phyloP scores from a whole-genome alignment of 2,888 invertebrate species.

The Cyrtodaria siliqua region DNA sequence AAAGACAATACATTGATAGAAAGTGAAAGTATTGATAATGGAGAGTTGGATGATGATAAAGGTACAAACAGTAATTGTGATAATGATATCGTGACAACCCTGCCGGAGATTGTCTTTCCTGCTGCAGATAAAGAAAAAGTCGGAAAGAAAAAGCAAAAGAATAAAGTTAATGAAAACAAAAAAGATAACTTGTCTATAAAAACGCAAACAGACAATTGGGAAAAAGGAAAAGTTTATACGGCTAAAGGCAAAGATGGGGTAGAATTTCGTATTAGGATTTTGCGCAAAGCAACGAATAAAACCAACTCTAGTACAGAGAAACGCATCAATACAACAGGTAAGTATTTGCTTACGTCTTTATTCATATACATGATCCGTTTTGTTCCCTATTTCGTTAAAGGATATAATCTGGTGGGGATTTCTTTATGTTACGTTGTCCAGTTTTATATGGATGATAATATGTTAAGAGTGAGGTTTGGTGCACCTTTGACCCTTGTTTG shows the following conservation, averaged over 20 bases:
- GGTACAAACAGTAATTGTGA: neutral
- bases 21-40: conserved; percentile 42
- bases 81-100: neutral
- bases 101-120: neutral
- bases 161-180: conserved; percentile 16
- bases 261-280: conserved; percentile 39
- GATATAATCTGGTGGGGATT: too few relatives aligned
- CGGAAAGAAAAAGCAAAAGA: conserved; percentile 25
- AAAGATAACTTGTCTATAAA: conserved; percentile 3
- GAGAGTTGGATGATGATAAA: neutral
- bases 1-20: conserved; percentile 35
- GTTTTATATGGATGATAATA: too few relatives aligned
- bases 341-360: too few relatives aligned
- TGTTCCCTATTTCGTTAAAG: too few relatives aligned
- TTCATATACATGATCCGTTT: too few relatives aligned
- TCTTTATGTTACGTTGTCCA: too few relatives aligned
- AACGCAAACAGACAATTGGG: conserved; percentile 11
- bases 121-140: too few relatives aligned
- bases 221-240: conserved; percentile 43
- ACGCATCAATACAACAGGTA: too few relatives aligned
- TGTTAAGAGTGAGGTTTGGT: too few relatives aligned
- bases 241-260: conserved; percentile 45
- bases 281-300: conserved; percentile 9
- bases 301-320: too few relatives aligned
- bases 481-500: too few relatives aligned